phyloP scores from a whole-genome alignment of 1,140 invertebrate genomes.

The Microvelia longipes region DNA sequence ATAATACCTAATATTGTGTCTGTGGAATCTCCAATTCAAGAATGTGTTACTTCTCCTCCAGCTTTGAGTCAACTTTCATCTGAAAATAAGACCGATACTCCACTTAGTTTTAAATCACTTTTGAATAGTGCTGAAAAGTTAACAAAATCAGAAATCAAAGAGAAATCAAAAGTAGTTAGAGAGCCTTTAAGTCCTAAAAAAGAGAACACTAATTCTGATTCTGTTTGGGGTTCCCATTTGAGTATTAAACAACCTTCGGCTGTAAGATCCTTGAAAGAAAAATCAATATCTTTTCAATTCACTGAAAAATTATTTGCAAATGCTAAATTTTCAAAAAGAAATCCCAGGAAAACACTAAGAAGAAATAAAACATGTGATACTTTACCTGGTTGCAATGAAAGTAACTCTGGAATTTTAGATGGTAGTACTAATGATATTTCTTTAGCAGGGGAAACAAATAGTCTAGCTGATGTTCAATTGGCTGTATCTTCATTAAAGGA shows the following conservation, averaged over 20 bases:
- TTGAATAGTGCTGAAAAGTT: neutral
- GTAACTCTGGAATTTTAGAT: neutral
- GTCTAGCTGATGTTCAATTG: too few relatives aligned
- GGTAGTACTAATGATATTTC: too few relatives aligned
- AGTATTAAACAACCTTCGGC: slow-evolving; percentile 28
- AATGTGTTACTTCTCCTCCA: too few relatives aligned
- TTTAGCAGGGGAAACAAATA: too few relatives aligned
- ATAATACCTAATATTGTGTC: too few relatives aligned
- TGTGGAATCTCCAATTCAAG: too few relatives aligned
- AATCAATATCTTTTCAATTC: slow-evolving; percentile 33
- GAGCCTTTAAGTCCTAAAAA: neutral
- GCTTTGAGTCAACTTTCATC: too few relatives aligned
- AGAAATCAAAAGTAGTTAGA: neutral
- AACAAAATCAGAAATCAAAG: neutral
- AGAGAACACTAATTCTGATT: neutral
- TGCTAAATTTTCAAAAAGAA: slow-evolving; percentile 49
- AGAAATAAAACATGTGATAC: slow-evolving; percentile 10
- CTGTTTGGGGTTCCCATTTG: slow-evolving; percentile 41
- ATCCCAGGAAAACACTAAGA: slow-evolving; percentile 44
- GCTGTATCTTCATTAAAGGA: too few relatives aligned
- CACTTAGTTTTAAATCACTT: neutral
- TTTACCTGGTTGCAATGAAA: neutral
- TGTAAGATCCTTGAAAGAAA: slow-evolving; percentile 25
- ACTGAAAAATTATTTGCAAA: slow-evolving; percentile 53
- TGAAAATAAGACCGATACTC: too few relatives aligned